Percentiles rank a stretch among this genome's conserved stretches.
Evolutionary conservation across 1,140 invertebrate species (phyloP).

Genomic region (Zaprionus camerounensis): DNA sequence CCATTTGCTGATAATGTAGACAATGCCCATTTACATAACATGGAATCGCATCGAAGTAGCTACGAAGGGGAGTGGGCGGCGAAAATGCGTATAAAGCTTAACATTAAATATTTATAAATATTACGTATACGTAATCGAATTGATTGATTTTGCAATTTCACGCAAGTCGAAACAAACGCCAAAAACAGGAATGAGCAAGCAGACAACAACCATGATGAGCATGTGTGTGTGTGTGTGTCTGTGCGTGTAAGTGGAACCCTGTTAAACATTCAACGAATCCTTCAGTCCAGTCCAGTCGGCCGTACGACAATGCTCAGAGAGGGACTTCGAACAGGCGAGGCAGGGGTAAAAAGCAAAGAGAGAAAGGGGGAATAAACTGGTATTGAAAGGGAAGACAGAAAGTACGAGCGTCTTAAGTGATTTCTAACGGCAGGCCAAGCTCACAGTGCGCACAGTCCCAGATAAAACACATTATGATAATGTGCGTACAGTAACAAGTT

Average conservation of each 20-base stretch:
- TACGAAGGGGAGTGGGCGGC: not conserved
- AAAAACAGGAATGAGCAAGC: conserved; percentile 15
- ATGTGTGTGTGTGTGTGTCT: not conserved
- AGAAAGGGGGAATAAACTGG: not conserved
- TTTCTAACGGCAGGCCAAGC: conserved; percentile 48
- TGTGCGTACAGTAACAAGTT: conserved; percentile 66
- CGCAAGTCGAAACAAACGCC: conserved; percentile 64
- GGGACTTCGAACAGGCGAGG: not conserved
- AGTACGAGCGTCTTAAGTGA: conserved; percentile 57
- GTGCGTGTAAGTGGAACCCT: conserved; percentile 3
- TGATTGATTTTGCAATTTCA: conserved; percentile 79
- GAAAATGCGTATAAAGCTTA: conserved; percentile 61
- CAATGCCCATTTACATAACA: conserved; percentile 62
- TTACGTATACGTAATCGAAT: conserved; percentile 79
- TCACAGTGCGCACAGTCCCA: conserved; percentile 25
- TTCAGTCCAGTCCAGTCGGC: conserved; percentile 8
- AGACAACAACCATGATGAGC: conserved; percentile 3
- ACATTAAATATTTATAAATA: conserved; percentile 78
- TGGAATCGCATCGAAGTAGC: conserved; percentile 17
- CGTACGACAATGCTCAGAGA: not conserved
- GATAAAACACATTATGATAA: conserved; percentile 76
- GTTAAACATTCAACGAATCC: conserved; percentile 4
- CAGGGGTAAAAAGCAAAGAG: not conserved
- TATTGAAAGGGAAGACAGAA: not conserved
- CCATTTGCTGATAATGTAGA: conserved; percentile 23